Conservation (phyloP, 1,140 invertebrate genomes). For the Drosophila guanche region DNA sequence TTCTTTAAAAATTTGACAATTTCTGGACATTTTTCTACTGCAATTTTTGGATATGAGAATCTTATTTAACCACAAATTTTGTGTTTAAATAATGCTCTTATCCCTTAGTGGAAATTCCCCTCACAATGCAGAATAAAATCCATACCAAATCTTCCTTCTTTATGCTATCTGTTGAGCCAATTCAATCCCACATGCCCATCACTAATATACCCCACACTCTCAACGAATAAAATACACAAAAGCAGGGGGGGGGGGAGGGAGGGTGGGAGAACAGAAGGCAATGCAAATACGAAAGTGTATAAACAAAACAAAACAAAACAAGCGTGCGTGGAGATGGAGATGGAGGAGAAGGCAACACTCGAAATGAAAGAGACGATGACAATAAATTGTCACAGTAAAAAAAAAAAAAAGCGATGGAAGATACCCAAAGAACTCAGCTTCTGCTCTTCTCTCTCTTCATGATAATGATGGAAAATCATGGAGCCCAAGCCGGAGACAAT, state of each 20-base stretch:
- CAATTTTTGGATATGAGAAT: no score
- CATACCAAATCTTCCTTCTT: no score
- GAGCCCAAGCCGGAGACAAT: constrained; percentile 64
- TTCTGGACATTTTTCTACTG: no score
- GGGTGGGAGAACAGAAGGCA: constrained; percentile 64
- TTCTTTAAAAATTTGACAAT: no score
- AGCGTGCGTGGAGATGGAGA: constrained; percentile 26
- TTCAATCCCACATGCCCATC: constrained; percentile 2
- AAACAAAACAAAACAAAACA: constrained; percentile 70
- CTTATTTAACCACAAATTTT: no score
- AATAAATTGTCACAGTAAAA: constrained; percentile 71
- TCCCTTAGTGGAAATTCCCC: no score
- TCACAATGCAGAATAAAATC: no score
- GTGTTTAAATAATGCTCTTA: no score
- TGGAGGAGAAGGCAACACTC: constrained; percentile 25
- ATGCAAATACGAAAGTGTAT: constrained; percentile 71
- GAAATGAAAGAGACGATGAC: constrained; percentile 64
- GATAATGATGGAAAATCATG: constrained; percentile 81
- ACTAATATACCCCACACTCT: no score
- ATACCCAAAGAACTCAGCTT: constrained; percentile 14
- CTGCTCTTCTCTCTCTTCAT: constrained; percentile 33
- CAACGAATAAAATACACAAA: background rate
- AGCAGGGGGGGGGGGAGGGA: no score
- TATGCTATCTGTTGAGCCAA: no score
- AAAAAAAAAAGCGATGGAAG: background rate